These are phyloP conservation scores for Marisa cornuarietis DNA, from an alignment of 1,140 invertebrate genomes.

Conservation along the genomic window DNA sequence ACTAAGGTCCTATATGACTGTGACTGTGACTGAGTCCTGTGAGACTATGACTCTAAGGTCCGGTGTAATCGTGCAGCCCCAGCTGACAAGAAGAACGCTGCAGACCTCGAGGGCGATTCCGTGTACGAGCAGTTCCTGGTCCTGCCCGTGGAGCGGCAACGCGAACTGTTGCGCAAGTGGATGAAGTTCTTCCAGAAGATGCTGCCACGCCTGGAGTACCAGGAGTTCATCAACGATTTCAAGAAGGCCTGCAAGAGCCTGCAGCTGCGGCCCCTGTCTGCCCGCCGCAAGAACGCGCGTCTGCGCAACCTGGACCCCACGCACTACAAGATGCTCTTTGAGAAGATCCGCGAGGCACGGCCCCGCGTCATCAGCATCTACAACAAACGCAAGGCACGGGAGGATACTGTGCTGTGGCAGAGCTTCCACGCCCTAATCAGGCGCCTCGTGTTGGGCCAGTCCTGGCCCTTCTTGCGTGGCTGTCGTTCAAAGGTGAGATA, in stretches of 20 bases:
- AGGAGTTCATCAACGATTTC: slow-evolving; percentile 33
- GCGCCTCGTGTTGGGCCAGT: neutral
- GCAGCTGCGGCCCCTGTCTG: neutral
- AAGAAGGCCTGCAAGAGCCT: slow-evolving; percentile 28
- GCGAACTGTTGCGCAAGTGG: slow-evolving; percentile 34
- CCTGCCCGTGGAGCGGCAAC: slow-evolving; percentile 26
- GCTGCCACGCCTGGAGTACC: slow-evolving; percentile 31
- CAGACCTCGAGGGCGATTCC: slow-evolving; percentile 4
- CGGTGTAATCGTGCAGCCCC: too few species aligned
- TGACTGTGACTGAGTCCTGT: too few species aligned
- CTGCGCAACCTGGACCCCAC: slow-evolving; percentile 31
- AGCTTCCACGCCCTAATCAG: slow-evolving; percentile 11
- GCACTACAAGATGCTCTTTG: slow-evolving; percentile 35
- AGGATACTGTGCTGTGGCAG: slow-evolving; percentile 13
- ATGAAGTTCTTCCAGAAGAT: slow-evolving; percentile 36
- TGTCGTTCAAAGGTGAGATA: slow-evolving; percentile 17
- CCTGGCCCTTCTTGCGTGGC: slow-evolving; percentile 19
- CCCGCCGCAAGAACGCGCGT: slow-evolving; percentile 14
- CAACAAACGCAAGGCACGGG: slow-evolving; percentile 23
- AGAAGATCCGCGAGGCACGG: slow-evolving; percentile 26
- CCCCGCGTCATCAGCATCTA: slow-evolving; percentile 17
- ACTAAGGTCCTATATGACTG: too few species aligned
- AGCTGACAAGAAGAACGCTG: neutral
- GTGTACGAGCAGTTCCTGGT: slow-evolving; percentile 32
- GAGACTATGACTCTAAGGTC: too few species aligned